Evolutionary conservation across 2,888 invertebrate genomes (phyloP).

Genomic region (Panopea generosa): DNA sequence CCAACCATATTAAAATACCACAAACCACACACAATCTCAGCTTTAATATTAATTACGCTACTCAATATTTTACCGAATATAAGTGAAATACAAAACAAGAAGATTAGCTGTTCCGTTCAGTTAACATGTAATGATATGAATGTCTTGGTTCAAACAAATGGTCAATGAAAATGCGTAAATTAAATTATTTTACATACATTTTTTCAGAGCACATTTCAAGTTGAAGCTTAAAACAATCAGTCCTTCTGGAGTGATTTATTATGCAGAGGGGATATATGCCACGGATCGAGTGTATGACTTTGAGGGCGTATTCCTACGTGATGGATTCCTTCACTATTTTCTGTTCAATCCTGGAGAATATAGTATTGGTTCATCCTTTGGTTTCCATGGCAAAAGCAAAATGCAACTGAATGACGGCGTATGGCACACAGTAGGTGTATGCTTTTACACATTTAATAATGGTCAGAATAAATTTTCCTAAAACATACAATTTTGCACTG

Average conservation of each 20-base stretch:
- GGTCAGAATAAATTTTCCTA: neutral
- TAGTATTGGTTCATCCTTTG: conserved; percentile 66
- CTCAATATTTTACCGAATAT: too few species aligned
- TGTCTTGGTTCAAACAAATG: too few species aligned
- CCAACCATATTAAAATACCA: too few species aligned
- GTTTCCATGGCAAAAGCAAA: conserved; percentile 55
- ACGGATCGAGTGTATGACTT: conserved; percentile 61
- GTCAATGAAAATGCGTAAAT: too few species aligned
- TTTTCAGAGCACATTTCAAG: conserved; percentile 64
- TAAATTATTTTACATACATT: too few species aligned
- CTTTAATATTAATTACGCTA: too few species aligned
- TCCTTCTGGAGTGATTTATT: conserved; percentile 60
- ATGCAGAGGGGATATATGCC: conserved; percentile 62
- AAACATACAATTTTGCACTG: too few species aligned
- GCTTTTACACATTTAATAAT: neutral
- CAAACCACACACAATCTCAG: too few species aligned
- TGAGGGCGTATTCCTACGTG: conserved; percentile 65
- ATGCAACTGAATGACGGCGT: conserved; percentile 48
- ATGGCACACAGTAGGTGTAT: conserved; percentile 55
- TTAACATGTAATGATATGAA: too few species aligned
- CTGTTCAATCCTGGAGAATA: conserved; percentile 68
- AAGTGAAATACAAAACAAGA: too few species aligned
- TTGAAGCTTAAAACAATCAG: conserved; percentile 60
- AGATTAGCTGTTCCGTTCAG: too few species aligned
- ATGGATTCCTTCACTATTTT: conserved; percentile 69